Evolutionary conservation across 92 coral and sea anemone genomes (phyloP).

Genomic region (Palythoa caribaeorum): DNA sequence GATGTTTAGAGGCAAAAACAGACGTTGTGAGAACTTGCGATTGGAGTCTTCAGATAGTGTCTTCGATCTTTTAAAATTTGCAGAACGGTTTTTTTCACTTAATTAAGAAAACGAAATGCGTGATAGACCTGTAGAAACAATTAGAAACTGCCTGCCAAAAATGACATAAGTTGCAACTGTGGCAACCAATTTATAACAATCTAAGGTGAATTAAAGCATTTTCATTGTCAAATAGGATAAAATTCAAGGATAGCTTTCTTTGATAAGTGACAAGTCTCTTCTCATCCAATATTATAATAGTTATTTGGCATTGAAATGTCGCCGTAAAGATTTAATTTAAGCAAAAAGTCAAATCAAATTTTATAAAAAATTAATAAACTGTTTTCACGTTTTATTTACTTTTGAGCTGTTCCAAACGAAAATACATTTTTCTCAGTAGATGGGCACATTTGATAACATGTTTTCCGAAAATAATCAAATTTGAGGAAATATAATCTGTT

Average conservation of each 20-base stretch:
- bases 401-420: background rate
- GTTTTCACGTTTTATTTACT: background rate
- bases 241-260: background rate
- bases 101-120: background rate
- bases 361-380: slow-evolving; percentile 3
- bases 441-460: background rate
- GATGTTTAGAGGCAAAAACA: no score
- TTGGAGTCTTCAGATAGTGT: no score
- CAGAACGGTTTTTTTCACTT: no score
- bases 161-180: background rate
- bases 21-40: no score
- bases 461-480: background rate
- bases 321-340: background rate
- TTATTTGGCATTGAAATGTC: background rate
- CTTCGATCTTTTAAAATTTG: no score
- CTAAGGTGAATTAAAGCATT: background rate
- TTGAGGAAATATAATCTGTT: background rate
- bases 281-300: background rate
- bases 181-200: background rate
- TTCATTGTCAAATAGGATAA: background rate
- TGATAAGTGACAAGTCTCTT: background rate
- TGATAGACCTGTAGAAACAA: background rate
- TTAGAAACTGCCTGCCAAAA: background rate
- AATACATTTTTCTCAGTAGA: background rate
- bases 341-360: background rate